Base-by-base conservation (phyloP, 2,888 invertebrate species). In the Sycophila texana region DNA sequence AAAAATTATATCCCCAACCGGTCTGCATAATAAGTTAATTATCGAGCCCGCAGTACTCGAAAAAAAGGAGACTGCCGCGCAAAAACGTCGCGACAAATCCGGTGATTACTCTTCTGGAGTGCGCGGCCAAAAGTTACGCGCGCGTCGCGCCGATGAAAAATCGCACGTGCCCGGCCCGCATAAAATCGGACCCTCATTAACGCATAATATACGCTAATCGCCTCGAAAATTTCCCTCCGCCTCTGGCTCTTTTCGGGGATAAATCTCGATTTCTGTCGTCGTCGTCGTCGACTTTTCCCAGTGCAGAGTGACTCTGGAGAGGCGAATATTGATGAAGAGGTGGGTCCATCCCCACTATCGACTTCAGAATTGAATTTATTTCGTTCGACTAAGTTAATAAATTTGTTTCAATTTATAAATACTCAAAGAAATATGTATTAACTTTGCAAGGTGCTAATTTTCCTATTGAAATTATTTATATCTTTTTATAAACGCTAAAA, bases 221-320 rank as follows among this genome's bases (percentile, higher is more conserved):
- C 39, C 67, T n/a, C 60, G 67, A 60, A 61, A 71, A 72, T 73
- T 67, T 75, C 67, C 1, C 16, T 16, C 26, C 30, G 2, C 61
- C 3, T 86, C 86, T 87, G 86, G 86, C 84, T 86, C 85, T 47
- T 20, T 39, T 58, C 47, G 55, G 16, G 39, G 39, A 67, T 68
- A 75, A 75, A 68, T 75, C 68, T 26, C 68, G 60, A 67, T 75
- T 66, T 47, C 47, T 14, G 63, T 22, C 72, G 61, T 7, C 70
- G 70, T 13, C 30, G 30, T 30, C 4, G 39, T 39, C 39, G 39
- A 39, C 39, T 39, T 39, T 39, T 39, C 39, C 53, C 53, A 22
- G 14, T 18, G 26, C 30, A 0, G 20, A 70, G 39, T 14, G 70
- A 26, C 39, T 57, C 2, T 7, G 12, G 16, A 20, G n/a, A 12